These are phyloP conservation scores for Brachyhypopomus occidentalis DNA, from an alignment of 2,113 vertebrate species.

Conservation along the genomic window DNA sequence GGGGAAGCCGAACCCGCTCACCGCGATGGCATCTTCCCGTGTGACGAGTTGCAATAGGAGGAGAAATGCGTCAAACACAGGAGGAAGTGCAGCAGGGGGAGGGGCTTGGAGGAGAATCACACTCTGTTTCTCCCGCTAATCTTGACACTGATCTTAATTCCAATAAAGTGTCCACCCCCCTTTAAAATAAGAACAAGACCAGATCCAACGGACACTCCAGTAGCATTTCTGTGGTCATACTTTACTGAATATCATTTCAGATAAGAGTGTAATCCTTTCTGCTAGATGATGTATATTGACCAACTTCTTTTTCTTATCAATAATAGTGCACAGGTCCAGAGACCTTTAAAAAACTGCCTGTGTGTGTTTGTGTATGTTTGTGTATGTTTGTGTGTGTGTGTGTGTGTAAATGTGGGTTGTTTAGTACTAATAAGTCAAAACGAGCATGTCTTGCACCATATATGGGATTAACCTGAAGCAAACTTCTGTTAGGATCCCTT, in stretches of 20 bases:
- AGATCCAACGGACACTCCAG: slow-evolving; percentile 75
- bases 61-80: slow-evolving; percentile 3
- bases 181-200: slow-evolving; percentile 64
- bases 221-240: slow-evolving; percentile 75
- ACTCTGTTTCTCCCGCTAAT: slow-evolving; percentile 75
- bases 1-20: too few species aligned
- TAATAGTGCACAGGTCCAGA: slow-evolving; percentile 62
- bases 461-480: slow-evolving; percentile 39
- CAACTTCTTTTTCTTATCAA: slow-evolving; percentile 67
- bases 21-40: not conserved
- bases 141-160: slow-evolving; percentile 81
- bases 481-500: slow-evolving; percentile 16
- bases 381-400: slow-evolving; percentile 37
- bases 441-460: slow-evolving; percentile 20
- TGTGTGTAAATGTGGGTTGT: slow-evolving; percentile 22
- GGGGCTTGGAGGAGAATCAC: slow-evolving; percentile 71
- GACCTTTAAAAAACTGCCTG: slow-evolving; percentile 55
- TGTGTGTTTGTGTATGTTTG: not conserved
- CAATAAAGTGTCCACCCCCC: slow-evolving; percentile 73
- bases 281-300: slow-evolving; percentile 81
- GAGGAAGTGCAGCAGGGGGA: slow-evolving; percentile 54
- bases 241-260: slow-evolving; percentile 86
- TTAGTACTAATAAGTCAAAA: slow-evolving; percentile 47
- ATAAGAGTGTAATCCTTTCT: slow-evolving; percentile 81
- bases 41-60: slow-evolving; percentile 11